A percentile compares a stretch with the other conserved stretches of the same genome.
Conservation (phyloP, 1,140 invertebrate species). For the Ceratitis capitata region DNA sequence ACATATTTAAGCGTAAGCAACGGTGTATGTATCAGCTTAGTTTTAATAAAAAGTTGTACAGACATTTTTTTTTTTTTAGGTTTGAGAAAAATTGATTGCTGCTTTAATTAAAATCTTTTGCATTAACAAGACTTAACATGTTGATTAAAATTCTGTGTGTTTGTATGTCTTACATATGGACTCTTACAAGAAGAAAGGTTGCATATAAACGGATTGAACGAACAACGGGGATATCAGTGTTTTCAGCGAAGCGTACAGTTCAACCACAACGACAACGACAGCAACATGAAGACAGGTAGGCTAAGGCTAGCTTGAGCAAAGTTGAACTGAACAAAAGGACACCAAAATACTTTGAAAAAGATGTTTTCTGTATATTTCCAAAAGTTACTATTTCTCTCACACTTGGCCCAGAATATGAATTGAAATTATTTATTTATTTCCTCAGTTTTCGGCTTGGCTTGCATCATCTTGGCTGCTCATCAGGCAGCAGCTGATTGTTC, state of each 20-base stretch:
- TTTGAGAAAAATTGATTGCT: background rate
- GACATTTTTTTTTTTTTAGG: background rate
- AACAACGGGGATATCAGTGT: constrained; percentile 49
- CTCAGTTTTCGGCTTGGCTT: constrained; percentile 30
- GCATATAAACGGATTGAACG: constrained; percentile 39
- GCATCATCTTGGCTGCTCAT: constrained; percentile 45
- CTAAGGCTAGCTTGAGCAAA: background rate
- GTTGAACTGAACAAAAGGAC: background rate
- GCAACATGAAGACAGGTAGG: constrained; percentile 56
- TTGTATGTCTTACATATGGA: background rate
- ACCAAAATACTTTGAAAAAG: no score
- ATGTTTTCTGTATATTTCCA: no score
- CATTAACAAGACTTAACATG: constrained; percentile 19
- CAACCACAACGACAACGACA: constrained; percentile 49
- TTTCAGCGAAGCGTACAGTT: constrained; percentile 48
- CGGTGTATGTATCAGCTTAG: background rate
- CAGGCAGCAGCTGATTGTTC: constrained; percentile 39
- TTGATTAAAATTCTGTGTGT: constrained; percentile 34
- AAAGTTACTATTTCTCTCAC: background rate
- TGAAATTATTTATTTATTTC: background rate
- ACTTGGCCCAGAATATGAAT: background rate
- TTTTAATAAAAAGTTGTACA: background rate
- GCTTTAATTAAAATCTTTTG: background rate
- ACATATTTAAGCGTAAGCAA: background rate
- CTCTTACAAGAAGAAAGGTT: background rate